phyloP scores from a whole-genome alignment of 2,113 vertebrate species.

The Brachyhypopomus gauderio region DNA sequence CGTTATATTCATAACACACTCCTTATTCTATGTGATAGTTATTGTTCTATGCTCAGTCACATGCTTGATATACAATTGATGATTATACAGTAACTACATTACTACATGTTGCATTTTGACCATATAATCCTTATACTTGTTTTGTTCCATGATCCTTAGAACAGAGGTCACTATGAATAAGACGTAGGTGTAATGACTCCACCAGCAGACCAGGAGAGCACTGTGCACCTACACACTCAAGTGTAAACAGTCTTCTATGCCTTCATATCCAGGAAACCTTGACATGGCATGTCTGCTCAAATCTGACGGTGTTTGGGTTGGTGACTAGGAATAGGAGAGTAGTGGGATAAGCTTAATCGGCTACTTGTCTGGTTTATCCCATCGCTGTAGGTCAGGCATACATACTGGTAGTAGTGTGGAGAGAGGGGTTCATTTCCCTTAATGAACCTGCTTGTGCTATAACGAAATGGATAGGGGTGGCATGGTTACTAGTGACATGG shows the following conservation, averaged over 20 bases:
- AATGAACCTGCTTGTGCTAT: background rate
- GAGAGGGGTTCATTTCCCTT: background rate
- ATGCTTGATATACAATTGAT: no score
- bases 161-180: background rate
- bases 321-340: background rate
- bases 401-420: background rate
- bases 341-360: background rate
- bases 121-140: no score
- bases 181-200: background rate
- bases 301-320: background rate
- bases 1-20: no score
- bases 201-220: background rate
- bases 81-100: no score
- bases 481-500: no score
- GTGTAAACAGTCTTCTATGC: background rate
- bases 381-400: background rate
- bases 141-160: background rate
- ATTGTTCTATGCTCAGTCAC: no score
- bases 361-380: background rate
- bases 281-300: background rate
- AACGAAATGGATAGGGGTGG: no score
- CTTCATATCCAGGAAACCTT: background rate
- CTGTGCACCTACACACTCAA: background rate
- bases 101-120: no score
- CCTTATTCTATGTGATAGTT: no score